Conservation (phyloP, 2,797 vertebrate genomes). For the Gallirallus australis region DNA sequence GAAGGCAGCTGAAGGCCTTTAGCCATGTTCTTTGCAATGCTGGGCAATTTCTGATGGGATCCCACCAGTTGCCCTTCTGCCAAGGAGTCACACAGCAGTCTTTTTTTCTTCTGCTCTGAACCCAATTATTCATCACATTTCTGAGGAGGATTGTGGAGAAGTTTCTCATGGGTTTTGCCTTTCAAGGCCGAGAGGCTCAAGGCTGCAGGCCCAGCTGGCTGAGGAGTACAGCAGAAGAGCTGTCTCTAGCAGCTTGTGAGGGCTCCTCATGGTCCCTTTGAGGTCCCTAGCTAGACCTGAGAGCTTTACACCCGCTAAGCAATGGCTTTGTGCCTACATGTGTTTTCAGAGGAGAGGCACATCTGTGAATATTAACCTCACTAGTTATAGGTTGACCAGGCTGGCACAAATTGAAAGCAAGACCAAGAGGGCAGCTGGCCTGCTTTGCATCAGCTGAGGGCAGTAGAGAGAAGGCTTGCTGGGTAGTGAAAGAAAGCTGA, state of each 20-base stretch:
- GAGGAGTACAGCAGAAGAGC: background rate
- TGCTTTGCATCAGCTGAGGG: background rate
- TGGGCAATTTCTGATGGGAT: background rate
- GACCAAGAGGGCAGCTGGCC: rapidly evolving
- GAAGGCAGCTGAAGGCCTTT: background rate
- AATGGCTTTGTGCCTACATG: background rate
- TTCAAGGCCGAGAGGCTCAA: background rate
- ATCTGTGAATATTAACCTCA: background rate
- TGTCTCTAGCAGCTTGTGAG: background rate
- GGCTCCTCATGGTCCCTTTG: background rate
- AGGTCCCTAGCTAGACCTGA: background rate
- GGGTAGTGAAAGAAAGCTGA: background rate
- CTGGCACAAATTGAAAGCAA: background rate
- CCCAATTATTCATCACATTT: background rate
- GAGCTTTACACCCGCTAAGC: background rate
- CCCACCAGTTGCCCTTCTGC: background rate
- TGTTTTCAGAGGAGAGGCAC: background rate
- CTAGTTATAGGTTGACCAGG: background rate
- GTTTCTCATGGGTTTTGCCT: background rate
- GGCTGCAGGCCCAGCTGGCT: background rate
- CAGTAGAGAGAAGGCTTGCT: background rate
- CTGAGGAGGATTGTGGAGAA: background rate
- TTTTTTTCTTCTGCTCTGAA: background rate
- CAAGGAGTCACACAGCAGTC: background rate
- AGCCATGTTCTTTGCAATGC: background rate